Conservation (phyloP, 2,797 vertebrate genomes). For the Malacoraja senta region DNA sequence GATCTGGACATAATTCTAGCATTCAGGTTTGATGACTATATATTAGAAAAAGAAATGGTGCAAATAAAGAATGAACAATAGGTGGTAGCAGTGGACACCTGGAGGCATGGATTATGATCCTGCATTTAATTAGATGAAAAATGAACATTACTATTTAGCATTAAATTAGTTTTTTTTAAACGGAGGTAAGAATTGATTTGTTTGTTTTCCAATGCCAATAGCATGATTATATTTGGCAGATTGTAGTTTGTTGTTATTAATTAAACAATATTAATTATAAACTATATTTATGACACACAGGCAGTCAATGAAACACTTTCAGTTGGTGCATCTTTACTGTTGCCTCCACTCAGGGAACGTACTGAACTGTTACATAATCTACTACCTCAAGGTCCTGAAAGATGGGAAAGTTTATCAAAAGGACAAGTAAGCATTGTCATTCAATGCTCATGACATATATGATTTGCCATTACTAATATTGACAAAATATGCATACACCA, state of each 20-base stretch:
- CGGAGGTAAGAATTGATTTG: neutral
- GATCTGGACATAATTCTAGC: neutral
- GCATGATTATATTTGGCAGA: neutral
- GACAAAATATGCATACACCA: neutral
- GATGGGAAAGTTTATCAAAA: constrained; percentile 70
- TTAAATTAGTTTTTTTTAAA: neutral
- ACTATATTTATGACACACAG: constrained; percentile 46
- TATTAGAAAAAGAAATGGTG: neutral
- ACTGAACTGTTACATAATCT: constrained; percentile 71
- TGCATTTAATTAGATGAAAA: neutral
- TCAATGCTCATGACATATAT: neutral
- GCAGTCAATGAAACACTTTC: constrained; percentile 70
- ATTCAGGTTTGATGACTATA: neutral
- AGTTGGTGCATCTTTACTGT: constrained; percentile 66
- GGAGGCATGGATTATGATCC: neutral
- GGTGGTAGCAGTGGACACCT: neutral
- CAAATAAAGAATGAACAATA: neutral
- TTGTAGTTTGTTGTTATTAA: neutral
- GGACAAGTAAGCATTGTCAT: constrained; percentile 59
- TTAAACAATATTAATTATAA: neutral
- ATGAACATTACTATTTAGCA: neutral
- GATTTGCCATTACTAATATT: neutral
- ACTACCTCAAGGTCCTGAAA: constrained; percentile 71
- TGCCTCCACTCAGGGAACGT: constrained; percentile 71
- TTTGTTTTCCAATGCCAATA: neutral